Evolutionary conservation across 2,113 vertebrate species (phyloP).

Genomic region (Psilopogon haemacephalus): DNA sequence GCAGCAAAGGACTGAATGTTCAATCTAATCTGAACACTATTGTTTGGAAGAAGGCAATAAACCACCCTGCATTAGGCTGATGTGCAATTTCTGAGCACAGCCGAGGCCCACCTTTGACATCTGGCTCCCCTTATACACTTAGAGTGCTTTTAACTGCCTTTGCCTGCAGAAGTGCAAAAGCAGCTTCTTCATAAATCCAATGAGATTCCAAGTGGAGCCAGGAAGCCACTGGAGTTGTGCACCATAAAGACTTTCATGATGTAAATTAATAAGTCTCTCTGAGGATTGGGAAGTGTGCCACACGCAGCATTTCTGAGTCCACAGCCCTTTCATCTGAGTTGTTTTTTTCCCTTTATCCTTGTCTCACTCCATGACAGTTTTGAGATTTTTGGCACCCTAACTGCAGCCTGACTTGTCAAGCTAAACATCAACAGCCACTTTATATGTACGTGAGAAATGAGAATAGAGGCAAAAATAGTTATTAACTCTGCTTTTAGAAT

Average conservation of each 20-base stretch:
- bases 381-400: slow-evolving; percentile 56
- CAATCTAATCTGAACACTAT: neutral
- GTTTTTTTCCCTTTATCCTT: slow-evolving; percentile 44
- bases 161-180: neutral
- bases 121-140: neutral
- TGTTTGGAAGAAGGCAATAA: neutral
- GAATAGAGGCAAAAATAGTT: slow-evolving; percentile 59
- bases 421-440: slow-evolving; percentile 42
- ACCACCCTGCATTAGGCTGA: neutral
- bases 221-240: slow-evolving; percentile 38
- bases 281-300: slow-evolving; percentile 57
- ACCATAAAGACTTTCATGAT: neutral
- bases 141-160: neutral
- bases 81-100: neutral
- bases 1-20: neutral
- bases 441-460: slow-evolving; percentile 42
- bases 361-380: slow-evolving; percentile 61
- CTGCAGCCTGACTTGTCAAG: slow-evolving; percentile 58
- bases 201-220: slow-evolving; percentile 1
- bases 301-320: slow-evolving; percentile 40
- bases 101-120: neutral
- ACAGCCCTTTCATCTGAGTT: slow-evolving; percentile 55
- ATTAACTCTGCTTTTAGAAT: slow-evolving; percentile 44
- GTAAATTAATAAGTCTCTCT: slow-evolving; percentile 39
- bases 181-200: neutral